Percentiles rank a stretch among this genome's conserved stretches.
phyloP scores from a whole-genome alignment of 2,113 vertebrate species.

The Cardinalis cardinalis region DNA sequence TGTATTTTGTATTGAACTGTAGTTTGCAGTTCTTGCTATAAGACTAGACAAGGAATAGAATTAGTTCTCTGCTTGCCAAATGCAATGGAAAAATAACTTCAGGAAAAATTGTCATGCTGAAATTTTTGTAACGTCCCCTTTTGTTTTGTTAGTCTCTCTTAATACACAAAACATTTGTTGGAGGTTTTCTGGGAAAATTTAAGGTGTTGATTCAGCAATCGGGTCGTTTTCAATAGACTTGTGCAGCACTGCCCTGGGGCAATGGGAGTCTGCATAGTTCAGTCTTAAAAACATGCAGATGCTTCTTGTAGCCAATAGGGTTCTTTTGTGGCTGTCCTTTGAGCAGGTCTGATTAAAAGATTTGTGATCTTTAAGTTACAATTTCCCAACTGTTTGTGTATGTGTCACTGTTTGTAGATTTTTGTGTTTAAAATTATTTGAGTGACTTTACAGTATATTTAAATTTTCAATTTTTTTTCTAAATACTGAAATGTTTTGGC shows the following conservation, averaged over 20 bases:
- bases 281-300: background rate
- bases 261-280: background rate
- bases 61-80: constrained; percentile 27
- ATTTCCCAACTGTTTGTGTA: constrained; percentile 14
- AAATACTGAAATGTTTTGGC: background rate
- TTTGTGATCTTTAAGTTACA: background rate
- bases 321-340: background rate
- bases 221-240: background rate
- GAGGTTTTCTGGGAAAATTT: constrained; percentile 22
- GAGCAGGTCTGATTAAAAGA: background rate
- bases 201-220: background rate
- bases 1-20: constrained; percentile 36
- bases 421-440: constrained; percentile 48
- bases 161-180: constrained; percentile 42
- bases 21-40: background rate
- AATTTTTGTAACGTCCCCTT: background rate
- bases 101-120: constrained; percentile 18
- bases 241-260: background rate
- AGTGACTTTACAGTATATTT: constrained; percentile 33
- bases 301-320: background rate
- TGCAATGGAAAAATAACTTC: background rate
- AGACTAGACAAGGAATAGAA: background rate
- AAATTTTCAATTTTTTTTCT: background rate
- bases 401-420: constrained; percentile 55
- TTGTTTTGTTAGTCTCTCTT: constrained; percentile 11